Evolutionary conservation across 2,888 invertebrate species (phyloP).

Genomic region (Cantharis lateralis): DNA sequence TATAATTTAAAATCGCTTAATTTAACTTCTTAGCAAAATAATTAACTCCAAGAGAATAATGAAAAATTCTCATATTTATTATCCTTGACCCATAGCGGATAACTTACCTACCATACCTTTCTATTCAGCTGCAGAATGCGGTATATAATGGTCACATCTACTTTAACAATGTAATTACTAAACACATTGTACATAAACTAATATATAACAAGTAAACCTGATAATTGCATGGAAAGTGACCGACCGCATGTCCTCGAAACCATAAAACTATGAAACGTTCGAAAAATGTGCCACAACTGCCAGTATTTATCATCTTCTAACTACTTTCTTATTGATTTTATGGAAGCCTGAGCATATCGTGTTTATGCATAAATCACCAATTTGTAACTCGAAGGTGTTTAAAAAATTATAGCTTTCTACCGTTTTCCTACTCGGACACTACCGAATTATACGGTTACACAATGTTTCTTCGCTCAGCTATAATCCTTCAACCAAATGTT

Average conservation of each 20-base stretch:
- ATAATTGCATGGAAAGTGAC: slow-evolving; percentile 31
- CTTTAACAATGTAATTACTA: slow-evolving; percentile 11
- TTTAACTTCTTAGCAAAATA: not conserved
- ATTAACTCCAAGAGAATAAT: not conserved
- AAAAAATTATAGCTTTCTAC: not conserved
- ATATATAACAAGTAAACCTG: slow-evolving; percentile 14
- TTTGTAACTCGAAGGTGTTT: not conserved
- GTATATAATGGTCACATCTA: not conserved
- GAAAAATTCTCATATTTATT: not conserved
- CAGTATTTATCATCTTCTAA: slow-evolving; percentile 21
- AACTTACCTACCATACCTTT: not conserved
- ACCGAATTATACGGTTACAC: not conserved
- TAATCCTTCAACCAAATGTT: too few relatives aligned
- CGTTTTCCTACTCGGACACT: not conserved
- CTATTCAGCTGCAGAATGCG: not conserved
- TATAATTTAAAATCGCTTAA: not conserved
- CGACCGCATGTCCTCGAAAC: slow-evolving; percentile 28
- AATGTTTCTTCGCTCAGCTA: too few relatives aligned
- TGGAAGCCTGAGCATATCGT: not conserved
- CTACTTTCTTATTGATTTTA: slow-evolving; percentile 16
- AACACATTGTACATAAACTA: not conserved
- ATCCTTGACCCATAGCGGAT: slow-evolving; percentile 10
- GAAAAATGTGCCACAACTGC: slow-evolving; percentile 22
- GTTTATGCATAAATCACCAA: not conserved
- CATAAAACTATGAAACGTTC: slow-evolving; percentile 7